Base-by-base conservation (phyloP, 2,113 vertebrate genomes). In the Callionymus lyra region DNA sequence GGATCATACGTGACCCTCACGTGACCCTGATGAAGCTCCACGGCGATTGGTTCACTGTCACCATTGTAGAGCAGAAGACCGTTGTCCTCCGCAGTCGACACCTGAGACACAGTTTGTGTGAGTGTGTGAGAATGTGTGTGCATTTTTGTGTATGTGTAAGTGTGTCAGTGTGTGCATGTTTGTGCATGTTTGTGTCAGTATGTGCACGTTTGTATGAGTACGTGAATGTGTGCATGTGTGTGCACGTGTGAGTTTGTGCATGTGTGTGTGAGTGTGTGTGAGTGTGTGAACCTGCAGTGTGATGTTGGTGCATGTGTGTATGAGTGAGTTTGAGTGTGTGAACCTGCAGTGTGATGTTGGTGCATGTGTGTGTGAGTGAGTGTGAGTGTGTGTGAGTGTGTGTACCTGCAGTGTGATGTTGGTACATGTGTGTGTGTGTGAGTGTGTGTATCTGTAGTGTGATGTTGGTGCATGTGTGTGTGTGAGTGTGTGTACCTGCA, bases 331-430 rank as follows among this genome's bases (percentile, higher is more conserved):
- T 13, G 5, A 9, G 10, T 6, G 38, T 55, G 14, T 48, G 57
- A 66, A 94, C 93, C 91, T 97, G 93, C 68, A 97, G 82, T 0
- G 91, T 93, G 85, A 97, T 97, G 74, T 98, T 98, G 50, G 91
- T 90, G n/a, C n/a, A n/a, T n/a, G n/a, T n/a, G n/a, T n/a, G n/a
- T n/a, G n/a, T n/a, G n/a, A n/a, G n/a, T n/a, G n/a, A n/a, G n/a
- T n/a, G n/a, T n/a, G n/a, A n/a, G n/a, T 16, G 10, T 6, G 11
- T 12, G 13, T 13, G 5, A 9, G 10, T 6, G 38, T 55, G 14
- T 48, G 57, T 66, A 94, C 93, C 91, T 97, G 93, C 68, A 97
- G 82, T 0, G 91, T 93, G 85, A 97, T 97, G 74, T 98, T 98
- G 50, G 91, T 90, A n/a, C n/a, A n/a, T n/a, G n/a, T n/a, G n/a